Base-by-base conservation (phyloP, 2,888 invertebrate genomes). In the Nemotelus nigrinus region DNA sequence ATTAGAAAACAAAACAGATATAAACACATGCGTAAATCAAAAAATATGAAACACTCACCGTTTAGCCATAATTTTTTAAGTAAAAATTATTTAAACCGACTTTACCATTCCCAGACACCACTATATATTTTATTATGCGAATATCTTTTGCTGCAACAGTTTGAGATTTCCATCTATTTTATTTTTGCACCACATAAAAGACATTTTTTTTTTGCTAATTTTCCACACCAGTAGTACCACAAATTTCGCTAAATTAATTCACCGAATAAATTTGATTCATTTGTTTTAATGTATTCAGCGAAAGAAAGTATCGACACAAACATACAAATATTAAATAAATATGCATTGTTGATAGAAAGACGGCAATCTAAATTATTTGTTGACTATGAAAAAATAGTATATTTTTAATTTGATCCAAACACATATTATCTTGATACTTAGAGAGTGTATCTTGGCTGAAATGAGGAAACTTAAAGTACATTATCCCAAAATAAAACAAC, bases 1-100 rank as follows among this genome's bases (percentile, higher is more conserved):
- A 63, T 63, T 63, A 63, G 63, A 63, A 3, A 63, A 63, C 63
- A 63, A 63, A 63, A 63, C 63, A 63, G 8, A 50, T 75, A 53
- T 48, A 74, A 64, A 76, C 65, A 76, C 76, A 76, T 63, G 63
- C 53, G 41, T 65, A 65, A 63, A 76, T 48, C 60, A 47, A 65
- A 77, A 68, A 82, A 80, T 80, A 80, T 79, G 85, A 85, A 86
- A 85, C 86, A 86, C 86, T 87, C 87, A 87, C 87, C 87, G 85
- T 85, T 85, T 83, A 85, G 85, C 86, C 86, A 86, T 84, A 79
- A 79, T 77, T 78, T 80, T 65, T 72, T 60, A 72, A 75, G 63
- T 67, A 64, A 76, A 64, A 78, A 75, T 74, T 80, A 79, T 80
- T 79, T 80, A 82, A 82, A 84, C 84, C 83, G 58, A 63, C 53